A percentile compares a stretch with the other conserved stretches of the same genome.
These are phyloP conservation scores for Emydocephalus ijimae DNA, from an alignment of 2,113 vertebrate species.

Conservation along the genomic window DNA sequence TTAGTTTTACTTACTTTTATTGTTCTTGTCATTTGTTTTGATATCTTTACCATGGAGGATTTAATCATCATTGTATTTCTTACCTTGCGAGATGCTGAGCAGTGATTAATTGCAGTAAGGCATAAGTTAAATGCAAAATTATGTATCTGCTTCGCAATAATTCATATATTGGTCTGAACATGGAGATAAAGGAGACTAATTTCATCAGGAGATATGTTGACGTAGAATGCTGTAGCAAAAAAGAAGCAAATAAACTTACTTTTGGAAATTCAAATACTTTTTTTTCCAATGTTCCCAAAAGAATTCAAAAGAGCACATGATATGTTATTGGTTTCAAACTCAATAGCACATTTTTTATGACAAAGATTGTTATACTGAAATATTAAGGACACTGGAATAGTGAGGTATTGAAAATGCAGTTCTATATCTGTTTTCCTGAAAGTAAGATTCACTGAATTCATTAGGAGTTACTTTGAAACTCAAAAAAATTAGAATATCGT, in stretches of 20 bases:
- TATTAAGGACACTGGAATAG: not conserved
- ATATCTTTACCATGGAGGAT: not conserved
- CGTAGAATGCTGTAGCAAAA: no score
- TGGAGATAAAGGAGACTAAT: no score
- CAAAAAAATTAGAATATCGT: no score
- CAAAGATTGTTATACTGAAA: not conserved
- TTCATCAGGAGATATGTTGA: not conserved
- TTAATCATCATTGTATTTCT: not conserved
- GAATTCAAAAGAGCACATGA: not conserved
- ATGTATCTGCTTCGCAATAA: no score
- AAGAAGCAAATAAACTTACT: not conserved
- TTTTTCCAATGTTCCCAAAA: not conserved
- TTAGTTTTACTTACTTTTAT: not conserved
- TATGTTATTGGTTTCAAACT: not conserved
- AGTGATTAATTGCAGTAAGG: not conserved
- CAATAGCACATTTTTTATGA: not conserved
- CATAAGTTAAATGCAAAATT: not conserved
- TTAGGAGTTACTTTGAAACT: not conserved
- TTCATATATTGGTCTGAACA: no score
- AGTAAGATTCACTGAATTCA: not conserved
- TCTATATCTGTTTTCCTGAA: not conserved
- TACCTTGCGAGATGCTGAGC: not conserved
- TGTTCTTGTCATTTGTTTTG: not conserved
- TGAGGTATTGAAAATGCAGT: not conserved
- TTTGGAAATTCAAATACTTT: not conserved